Base-by-base conservation (phyloP, 2,888 invertebrate species). In the Amblyjoppa fuscipennis region DNA sequence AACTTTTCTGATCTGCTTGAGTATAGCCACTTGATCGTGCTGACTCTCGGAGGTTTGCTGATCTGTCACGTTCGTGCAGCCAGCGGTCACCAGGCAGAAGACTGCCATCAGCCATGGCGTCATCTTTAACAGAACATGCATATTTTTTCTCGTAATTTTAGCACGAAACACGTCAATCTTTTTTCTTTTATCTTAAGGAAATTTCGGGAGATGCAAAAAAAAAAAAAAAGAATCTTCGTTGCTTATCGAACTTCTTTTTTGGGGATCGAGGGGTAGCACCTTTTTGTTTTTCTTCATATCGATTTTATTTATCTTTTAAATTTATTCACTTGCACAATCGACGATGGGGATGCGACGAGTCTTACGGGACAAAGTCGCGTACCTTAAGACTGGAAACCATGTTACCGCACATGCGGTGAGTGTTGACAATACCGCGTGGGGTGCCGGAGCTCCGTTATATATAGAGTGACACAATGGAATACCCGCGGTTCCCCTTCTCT, bases 1-100 rank as follows among this genome's bases (percentile, higher is more conserved):
- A 2, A 97, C 95, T 92, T 97, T 96, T 87, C 97, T 96, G 89
- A 98, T 97, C 94, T 97, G 97, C 92, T 97, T 97, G 38, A 98
- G 96, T 90, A 97, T 97, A 92, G 97, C 97, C 25, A 97, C 96
- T 94, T 97, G 96, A 61, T 95, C 95, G 73, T 96, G 96, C 88
- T 96, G 96, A 4, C 96, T 96, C 94, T 97, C 97, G 11, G 94
- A 93, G 20, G 93, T 93, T 79, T 93, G 93, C 83, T 94, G 94
- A 89, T 94, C 94, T 81, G 94, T 94, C 45, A 93, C 91, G 87
- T 94, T 94, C 20, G 93, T 89, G 84, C 93, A 94, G 73, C 93
- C 92, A 5, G 93, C 94, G 34, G 93, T 94, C 59, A 91, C 93
- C 90, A 94, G 89, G 87, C 93, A 94, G 86, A 93, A 91, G 85